phyloP scores from a whole-genome alignment of 1,140 invertebrate genomes.

The Drosophila pallidifrons region DNA sequence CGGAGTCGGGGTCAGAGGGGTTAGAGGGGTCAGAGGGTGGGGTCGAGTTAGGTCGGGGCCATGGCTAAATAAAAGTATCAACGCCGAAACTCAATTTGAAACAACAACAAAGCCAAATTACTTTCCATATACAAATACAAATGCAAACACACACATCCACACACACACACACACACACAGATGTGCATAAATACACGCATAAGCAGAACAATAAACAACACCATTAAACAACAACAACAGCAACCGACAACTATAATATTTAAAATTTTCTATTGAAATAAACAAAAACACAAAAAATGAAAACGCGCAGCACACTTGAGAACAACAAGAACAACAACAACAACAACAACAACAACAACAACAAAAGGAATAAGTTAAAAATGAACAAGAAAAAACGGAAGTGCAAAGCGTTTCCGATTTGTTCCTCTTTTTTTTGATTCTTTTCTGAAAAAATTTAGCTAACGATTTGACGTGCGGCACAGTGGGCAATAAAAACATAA shows the following conservation, averaged over 20 bases:
- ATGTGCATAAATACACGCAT: conserved; percentile 18
- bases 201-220: conserved; percentile 15
- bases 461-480: conserved; percentile 29
- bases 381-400: conserved; percentile 55
- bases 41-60: neutral
- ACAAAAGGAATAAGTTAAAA: conserved; percentile 8
- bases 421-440: conserved; percentile 5
- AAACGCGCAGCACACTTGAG: conserved; percentile 1
- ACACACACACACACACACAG: neutral
- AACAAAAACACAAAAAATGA: conserved; percentile 38
- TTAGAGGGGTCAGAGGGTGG: neutral
- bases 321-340: conserved; percentile 17
- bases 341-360: conserved; percentile 14
- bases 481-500: conserved; percentile 6
- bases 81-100: conserved; percentile 75
- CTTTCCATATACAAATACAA: conserved; percentile 36
- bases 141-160: conserved; percentile 17
- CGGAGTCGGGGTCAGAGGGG: neutral
- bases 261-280: conserved; percentile 71
- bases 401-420: conserved; percentile 56
- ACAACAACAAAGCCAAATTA: conserved; percentile 53
- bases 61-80: conserved; percentile 73
- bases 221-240: neutral
- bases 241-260: conserved; percentile 66
- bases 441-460: conserved; percentile 27